phyloP scores from a whole-genome alignment of 2,797 vertebrate species.

The Sarcoramphus papa region DNA sequence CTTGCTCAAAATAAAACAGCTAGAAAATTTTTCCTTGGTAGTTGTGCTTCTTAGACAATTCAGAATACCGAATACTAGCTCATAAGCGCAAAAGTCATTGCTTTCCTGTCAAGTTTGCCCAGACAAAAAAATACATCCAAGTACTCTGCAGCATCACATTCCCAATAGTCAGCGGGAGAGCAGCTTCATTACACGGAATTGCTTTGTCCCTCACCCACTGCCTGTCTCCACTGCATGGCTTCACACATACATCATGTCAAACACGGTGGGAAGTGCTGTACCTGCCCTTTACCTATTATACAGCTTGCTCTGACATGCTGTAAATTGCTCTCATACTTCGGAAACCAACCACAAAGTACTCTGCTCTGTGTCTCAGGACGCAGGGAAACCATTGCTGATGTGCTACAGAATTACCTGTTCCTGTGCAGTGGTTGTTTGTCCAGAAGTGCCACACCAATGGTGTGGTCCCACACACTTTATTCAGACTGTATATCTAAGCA shows the following conservation, averaged over 20 bases:
- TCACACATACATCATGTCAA: not conserved
- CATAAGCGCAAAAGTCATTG: not conserved
- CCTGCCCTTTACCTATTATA: not conserved
- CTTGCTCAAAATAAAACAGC: not conserved
- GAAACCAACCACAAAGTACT: not conserved
- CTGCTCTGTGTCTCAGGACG: not conserved
- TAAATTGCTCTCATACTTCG: not conserved
- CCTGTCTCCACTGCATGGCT: not conserved
- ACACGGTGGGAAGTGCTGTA: not conserved
- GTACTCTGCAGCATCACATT: not conserved
- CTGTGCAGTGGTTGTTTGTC: accelerated
- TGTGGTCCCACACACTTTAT: not conserved
- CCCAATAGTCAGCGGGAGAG: not conserved
- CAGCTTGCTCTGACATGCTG: not conserved
- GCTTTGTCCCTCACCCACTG: not conserved
- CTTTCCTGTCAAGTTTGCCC: not conserved
- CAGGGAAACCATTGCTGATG: not conserved
- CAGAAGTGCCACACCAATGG: not conserved
- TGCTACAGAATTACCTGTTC: not conserved
- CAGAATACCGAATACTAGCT: not conserved
- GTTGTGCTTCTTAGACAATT: not conserved
- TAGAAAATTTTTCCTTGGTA: not conserved
- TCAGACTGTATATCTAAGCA: not conserved
- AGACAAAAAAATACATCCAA: not conserved
- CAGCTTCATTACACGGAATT: not conserved